phyloP scores from a whole-genome alignment of 2,888 invertebrate species.

The Aleiodes leptofemur region DNA sequence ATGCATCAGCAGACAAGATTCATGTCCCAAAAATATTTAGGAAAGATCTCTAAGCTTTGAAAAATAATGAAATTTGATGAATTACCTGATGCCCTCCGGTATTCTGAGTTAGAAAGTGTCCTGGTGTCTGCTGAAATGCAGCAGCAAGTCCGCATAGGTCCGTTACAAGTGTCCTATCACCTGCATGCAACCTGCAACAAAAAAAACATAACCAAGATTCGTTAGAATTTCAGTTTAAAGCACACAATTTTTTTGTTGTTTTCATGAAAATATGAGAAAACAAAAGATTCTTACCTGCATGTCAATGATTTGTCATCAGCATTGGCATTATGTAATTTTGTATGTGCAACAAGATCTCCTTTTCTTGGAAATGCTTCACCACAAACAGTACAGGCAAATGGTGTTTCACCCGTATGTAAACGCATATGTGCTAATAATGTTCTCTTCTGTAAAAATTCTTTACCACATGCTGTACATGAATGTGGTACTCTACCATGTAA shows the following conservation, averaged over 20 bases:
- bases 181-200: slow-evolving; percentile 86
- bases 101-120: slow-evolving; percentile 78
- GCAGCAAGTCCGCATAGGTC: slow-evolving; percentile 89
- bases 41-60: not conserved
- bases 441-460: slow-evolving; percentile 90
- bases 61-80: not conserved
- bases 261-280: not conserved
- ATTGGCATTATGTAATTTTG: slow-evolving; percentile 75
- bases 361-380: slow-evolving; percentile 87
- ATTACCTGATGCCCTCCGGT: slow-evolving; percentile 72
- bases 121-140: slow-evolving; percentile 82
- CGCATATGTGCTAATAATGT: slow-evolving; percentile 89
- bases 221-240: too few species aligned
- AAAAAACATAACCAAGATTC: too few species aligned
- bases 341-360: slow-evolving; percentile 82
- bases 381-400: slow-evolving; percentile 85
- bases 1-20: too few species aligned
- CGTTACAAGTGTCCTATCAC: slow-evolving; percentile 87
- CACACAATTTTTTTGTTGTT: too few species aligned
- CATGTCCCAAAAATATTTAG: too few species aligned
- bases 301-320: slow-evolving; percentile 74
- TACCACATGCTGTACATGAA: slow-evolving; percentile 88
- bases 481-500: slow-evolving; percentile 89
- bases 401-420: slow-evolving; percentile 85
- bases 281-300: slow-evolving; percentile 74